Percentiles rank a stretch among this genome's conserved stretches.
These are phyloP conservation scores for Mus spretus DNA, from an alignment of 2,797 vertebrate species.

Conservation along the genomic window DNA sequence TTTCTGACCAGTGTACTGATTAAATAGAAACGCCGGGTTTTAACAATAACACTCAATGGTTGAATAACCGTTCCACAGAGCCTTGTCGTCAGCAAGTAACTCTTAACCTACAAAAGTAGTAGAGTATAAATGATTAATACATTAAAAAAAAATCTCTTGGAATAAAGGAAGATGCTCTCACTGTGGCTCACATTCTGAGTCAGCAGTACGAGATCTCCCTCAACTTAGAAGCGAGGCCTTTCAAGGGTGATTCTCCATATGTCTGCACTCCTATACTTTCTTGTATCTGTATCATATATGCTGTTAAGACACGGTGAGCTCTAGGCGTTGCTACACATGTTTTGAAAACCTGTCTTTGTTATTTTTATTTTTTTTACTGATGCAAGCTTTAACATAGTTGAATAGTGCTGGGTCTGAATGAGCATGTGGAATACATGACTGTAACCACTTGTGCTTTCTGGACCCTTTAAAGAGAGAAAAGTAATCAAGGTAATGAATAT, in stretches of 20 bases:
- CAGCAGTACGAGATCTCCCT: conserved; percentile 75
- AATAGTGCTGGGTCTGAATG: conserved; percentile 28
- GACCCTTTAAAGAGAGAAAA: conserved; percentile 52
- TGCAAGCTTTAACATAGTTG: conserved; percentile 46
- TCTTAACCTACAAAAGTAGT: conserved; percentile 44
- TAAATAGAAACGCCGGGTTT: conserved; percentile 52
- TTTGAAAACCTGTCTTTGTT: conserved; percentile 38
- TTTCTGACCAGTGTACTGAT: conserved; percentile 58
- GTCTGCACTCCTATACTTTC: not conserved
- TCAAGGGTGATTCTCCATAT: conserved; percentile 1
- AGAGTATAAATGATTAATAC: conserved; percentile 69
- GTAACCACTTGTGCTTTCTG: conserved; percentile 12
- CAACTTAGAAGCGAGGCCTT: conserved; percentile 81
- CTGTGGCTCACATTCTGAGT: conserved; percentile 77
- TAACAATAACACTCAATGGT: conserved; percentile 2
- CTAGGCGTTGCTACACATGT: conserved; percentile 65
- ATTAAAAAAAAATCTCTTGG: conserved; percentile 59
- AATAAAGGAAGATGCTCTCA: conserved; percentile 64
- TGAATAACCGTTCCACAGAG: conserved; percentile 26
- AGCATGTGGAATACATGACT: conserved; percentile 27
- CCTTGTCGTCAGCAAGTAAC: conserved; percentile 27
- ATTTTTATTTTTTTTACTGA: not conserved
- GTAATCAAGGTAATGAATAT: conserved; percentile 29
- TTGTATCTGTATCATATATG: not conserved
- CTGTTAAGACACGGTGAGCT: conserved; percentile 29